Evolutionary conservation across 2,113 vertebrate species (phyloP).

Genomic region (Takifugu bimaculatus): DNA sequence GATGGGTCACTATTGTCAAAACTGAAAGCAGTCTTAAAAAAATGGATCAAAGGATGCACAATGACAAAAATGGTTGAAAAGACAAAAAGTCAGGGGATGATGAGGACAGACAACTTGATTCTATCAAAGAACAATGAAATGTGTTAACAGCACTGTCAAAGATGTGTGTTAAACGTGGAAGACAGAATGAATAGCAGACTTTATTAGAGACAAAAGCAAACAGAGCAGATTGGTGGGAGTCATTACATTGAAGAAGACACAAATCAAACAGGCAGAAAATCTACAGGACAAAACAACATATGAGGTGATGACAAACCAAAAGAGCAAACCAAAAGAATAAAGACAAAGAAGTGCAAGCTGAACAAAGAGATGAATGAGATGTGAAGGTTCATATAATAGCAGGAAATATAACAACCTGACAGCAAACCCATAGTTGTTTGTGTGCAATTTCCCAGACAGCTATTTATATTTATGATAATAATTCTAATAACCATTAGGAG

Average conservation of each 20-base stretch:
- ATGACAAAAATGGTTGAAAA: neutral
- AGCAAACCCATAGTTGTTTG: slow-evolving; percentile 16
- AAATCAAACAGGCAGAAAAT: slow-evolving; percentile 16
- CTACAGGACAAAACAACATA: slow-evolving; percentile 38
- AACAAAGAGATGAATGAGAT: slow-evolving; percentile 14
- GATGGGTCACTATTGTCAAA: neutral
- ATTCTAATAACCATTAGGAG: neutral
- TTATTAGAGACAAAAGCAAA: slow-evolving; percentile 55
- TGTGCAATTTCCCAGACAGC: neutral
- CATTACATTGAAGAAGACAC: slow-evolving; percentile 31
- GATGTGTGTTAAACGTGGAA: slow-evolving; percentile 24
- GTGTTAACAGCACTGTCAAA: slow-evolving; percentile 48
- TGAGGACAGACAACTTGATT: slow-evolving; percentile 22
- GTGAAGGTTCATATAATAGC: slow-evolving; percentile 15
- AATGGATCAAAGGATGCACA: neutral
- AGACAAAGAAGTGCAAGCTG: slow-evolving; percentile 25
- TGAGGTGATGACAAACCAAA: slow-evolving; percentile 37
- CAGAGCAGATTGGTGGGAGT: slow-evolving; percentile 20
- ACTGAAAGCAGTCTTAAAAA: neutral
- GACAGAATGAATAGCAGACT: slow-evolving; percentile 36
- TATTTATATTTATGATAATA: neutral
- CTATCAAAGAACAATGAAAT: slow-evolving; percentile 23
- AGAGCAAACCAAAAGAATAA: slow-evolving; percentile 12
- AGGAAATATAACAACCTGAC: slow-evolving; percentile 6
- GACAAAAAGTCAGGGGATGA: too few relatives aligned